Conservation (phyloP, 1,140 invertebrate genomes). For the Ruditapes philippinarum region DNA sequence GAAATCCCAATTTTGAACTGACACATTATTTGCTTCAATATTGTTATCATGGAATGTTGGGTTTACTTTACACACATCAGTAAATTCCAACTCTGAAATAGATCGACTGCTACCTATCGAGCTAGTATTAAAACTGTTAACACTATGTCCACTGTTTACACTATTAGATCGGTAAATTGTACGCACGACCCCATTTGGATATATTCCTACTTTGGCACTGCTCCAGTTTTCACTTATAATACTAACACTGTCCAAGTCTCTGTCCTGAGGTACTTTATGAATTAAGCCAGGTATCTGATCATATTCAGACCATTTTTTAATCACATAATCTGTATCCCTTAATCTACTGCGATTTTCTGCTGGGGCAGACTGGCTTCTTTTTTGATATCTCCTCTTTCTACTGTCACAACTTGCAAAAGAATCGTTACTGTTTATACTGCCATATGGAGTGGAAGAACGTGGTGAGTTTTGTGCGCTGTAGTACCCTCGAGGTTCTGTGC, state of each 20-base stretch:
- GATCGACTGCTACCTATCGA: slow-evolving; percentile 51
- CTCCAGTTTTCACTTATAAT: slow-evolving; percentile 61
- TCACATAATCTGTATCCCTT: slow-evolving; percentile 59
- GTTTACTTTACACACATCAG: slow-evolving; percentile 60
- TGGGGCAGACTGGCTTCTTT: slow-evolving; percentile 53
- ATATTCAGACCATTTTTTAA: slow-evolving; percentile 61
- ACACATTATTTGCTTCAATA: slow-evolving; percentile 44
- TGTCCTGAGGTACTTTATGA: neutral
- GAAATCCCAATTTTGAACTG: slow-evolving; percentile 37
- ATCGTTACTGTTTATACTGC: slow-evolving; percentile 47
- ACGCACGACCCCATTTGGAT: slow-evolving; percentile 43
- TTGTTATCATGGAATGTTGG: slow-evolving; percentile 52
- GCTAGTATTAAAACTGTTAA: slow-evolving; percentile 57
- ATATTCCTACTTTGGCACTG: slow-evolving; percentile 45
- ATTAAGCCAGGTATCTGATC: slow-evolving; percentile 60
- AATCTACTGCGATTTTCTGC: slow-evolving; percentile 1
- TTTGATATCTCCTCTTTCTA: slow-evolving; percentile 50
- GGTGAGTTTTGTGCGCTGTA: slow-evolving; percentile 53
- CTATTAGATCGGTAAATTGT: slow-evolving; percentile 59
- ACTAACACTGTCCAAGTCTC: slow-evolving; percentile 14
- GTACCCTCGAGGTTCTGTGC: neutral
- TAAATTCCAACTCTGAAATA: slow-evolving; percentile 65
- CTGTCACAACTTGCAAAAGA: slow-evolving; percentile 45
- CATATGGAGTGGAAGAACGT: neutral
- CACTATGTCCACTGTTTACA: slow-evolving; percentile 60